Conservation (phyloP, 2,113 vertebrate genomes). For the Heterocephalus glaber region DNA sequence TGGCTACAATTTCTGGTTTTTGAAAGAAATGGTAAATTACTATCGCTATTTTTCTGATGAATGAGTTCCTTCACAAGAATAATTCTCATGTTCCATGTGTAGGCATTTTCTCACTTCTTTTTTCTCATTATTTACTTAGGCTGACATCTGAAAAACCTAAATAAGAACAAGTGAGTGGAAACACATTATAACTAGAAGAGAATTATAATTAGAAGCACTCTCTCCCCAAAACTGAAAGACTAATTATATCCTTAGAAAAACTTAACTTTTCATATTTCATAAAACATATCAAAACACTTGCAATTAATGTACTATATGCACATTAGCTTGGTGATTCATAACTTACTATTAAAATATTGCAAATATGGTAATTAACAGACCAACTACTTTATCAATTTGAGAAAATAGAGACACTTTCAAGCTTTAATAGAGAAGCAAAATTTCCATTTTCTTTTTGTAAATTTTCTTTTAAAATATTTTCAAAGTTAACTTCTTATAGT, state of each 20-base stretch:
- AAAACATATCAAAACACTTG: neutral
- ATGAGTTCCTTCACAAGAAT: neutral
- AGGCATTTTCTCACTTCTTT: neutral
- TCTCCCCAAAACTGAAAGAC: neutral
- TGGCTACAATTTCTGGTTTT: neutral
- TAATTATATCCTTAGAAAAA: neutral
- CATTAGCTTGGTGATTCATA: neutral
- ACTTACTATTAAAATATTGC: constrained; percentile 2
- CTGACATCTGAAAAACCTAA: neutral
- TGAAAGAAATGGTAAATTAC: neutral
- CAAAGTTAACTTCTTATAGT: constrained; percentile 57
- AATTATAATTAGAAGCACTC: neutral
- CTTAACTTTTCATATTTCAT: neutral
- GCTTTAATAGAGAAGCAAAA: constrained; percentile 9
- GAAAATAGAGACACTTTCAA: constrained; percentile 33
- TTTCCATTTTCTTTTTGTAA: constrained; percentile 38
- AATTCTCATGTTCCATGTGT: neutral
- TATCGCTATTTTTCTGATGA: neutral
- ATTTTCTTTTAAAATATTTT: constrained; percentile 63
- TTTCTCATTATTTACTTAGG: neutral
- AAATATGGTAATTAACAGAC: neutral
- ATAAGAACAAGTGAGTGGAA: constrained; percentile 5
- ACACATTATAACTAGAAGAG: constrained; percentile 8
- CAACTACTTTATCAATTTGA: neutral
- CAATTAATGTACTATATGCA: neutral